Evolutionary conservation across 2,113 vertebrate species (phyloP).

Genomic region (Verasper variegatus): DNA sequence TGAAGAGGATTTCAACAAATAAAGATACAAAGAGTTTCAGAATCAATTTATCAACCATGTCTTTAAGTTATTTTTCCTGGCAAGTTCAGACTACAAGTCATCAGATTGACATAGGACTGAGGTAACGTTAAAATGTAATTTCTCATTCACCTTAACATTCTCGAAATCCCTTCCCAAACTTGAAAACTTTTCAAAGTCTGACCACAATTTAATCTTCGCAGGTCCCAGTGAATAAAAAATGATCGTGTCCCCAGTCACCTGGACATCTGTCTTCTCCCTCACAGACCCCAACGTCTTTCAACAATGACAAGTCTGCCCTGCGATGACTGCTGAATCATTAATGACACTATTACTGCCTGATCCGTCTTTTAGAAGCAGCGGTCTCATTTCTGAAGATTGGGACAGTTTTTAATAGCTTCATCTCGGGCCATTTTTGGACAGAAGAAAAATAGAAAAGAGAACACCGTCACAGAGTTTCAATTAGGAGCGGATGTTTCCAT

Average conservation of each 20-base stretch:
- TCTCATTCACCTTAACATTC: too few species aligned
- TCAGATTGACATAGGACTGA: neutral
- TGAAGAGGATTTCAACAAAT: neutral
- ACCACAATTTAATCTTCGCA: constrained; percentile 16
- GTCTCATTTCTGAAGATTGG: constrained; percentile 52
- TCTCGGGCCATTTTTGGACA: constrained; percentile 47
- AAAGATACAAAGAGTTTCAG: neutral
- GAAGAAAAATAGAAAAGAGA: neutral
- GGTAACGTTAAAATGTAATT: too few species aligned
- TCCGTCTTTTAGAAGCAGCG: constrained; percentile 52
- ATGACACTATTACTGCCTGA: constrained; percentile 66
- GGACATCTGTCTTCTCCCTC: constrained; percentile 15
- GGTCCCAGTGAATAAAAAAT: neutral
- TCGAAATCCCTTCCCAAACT: constrained; percentile 6
- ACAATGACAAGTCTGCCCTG: constrained; percentile 41
- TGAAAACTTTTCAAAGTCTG: constrained; percentile 34
- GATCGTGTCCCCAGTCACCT: constrained; percentile 31
- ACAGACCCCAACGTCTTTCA: constrained; percentile 39
- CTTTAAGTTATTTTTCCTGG: neutral
- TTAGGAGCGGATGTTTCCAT: constrained; percentile 28
- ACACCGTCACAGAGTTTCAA: constrained; percentile 36
- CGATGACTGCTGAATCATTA: constrained; percentile 71
- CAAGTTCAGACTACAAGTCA: neutral
- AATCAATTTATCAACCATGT: neutral
- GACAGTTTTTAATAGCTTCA: constrained; percentile 63